Percentiles rank a stretch among this genome's conserved stretches.
Evolutionary conservation across 2,888 invertebrate species (phyloP).

Genomic region (Oscheius sp.): DNA sequence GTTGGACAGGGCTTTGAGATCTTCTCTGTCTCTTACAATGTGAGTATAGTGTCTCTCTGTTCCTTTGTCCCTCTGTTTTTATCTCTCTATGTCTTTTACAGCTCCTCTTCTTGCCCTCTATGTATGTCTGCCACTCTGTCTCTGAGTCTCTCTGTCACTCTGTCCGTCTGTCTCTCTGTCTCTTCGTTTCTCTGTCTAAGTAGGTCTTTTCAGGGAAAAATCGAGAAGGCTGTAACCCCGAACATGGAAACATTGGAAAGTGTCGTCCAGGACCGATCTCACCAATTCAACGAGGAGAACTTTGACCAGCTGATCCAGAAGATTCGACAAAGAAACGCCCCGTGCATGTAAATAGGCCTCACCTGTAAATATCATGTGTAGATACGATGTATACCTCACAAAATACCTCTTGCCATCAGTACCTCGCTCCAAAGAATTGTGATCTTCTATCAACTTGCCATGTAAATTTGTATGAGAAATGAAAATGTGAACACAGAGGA

Average conservation of each 20-base stretch:
- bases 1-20: slow-evolving; percentile 64
- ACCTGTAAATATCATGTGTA: slow-evolving; percentile 2
- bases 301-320: slow-evolving; percentile 63
- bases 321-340: slow-evolving; percentile 58
- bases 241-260: slow-evolving; percentile 62
- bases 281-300: slow-evolving; percentile 60
- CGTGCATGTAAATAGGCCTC: slow-evolving; percentile 49
- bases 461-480: no score
- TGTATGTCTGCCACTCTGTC: background rate
- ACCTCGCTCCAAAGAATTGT: no score
- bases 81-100: slow-evolving; percentile 1
- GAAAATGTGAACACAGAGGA: no score
- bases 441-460: no score
- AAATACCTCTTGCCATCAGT: no score
- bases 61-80: background rate
- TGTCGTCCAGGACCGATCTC: slow-evolving; percentile 53
- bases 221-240: slow-evolving; percentile 52
- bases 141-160: background rate
- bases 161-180: background rate
- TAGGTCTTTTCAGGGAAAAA: slow-evolving; percentile 45
- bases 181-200: background rate
- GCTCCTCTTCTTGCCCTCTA: background rate
- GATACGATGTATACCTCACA: background rate
- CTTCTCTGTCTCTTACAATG: slow-evolving; percentile 64
- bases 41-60: slow-evolving; percentile 25